phyloP scores from a whole-genome alignment of 2,113 vertebrate genomes.

The Cebus imitator region DNA sequence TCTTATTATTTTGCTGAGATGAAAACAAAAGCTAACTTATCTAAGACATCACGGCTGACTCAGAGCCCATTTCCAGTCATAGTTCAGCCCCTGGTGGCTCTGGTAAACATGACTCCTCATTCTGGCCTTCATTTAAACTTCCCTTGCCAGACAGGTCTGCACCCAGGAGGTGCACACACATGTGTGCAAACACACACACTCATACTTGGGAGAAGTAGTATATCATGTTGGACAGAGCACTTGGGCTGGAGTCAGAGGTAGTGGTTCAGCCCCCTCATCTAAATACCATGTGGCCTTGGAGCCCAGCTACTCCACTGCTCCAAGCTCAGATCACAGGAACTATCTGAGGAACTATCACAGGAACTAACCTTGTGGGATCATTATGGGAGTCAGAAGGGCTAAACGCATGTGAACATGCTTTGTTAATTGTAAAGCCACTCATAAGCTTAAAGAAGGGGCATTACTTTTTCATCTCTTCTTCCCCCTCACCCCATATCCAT shows the following conservation, averaged over 20 bases:
- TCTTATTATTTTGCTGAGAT: background rate
- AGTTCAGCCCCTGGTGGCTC: too few relatives aligned
- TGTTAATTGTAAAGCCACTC: background rate
- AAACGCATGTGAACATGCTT: background rate
- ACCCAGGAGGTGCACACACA: background rate
- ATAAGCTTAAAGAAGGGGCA: background rate
- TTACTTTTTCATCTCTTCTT: background rate
- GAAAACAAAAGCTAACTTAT: background rate
- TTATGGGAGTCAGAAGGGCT: background rate
- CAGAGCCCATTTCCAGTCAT: background rate
- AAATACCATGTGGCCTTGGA: background rate
- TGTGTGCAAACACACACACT: background rate
- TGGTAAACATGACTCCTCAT: background rate
- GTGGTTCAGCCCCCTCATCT: background rate
- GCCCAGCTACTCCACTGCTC: background rate
- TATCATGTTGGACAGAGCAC: background rate
- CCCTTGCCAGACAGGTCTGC: background rate
- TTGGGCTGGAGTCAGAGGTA: background rate
- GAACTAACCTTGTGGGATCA: accelerated
- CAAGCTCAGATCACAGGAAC: background rate
- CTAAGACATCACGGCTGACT: background rate
- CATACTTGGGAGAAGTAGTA: background rate
- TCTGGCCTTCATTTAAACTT: background rate
- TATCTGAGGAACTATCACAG: background rate
- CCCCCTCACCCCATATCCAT: background rate